A percentile compares a stretch with the other conserved stretches of the same genome.
These are phyloP conservation scores for Mythimna lalbum DNA, from an alignment of 2,888 invertebrate genomes.

Conservation along the genomic window DNA sequence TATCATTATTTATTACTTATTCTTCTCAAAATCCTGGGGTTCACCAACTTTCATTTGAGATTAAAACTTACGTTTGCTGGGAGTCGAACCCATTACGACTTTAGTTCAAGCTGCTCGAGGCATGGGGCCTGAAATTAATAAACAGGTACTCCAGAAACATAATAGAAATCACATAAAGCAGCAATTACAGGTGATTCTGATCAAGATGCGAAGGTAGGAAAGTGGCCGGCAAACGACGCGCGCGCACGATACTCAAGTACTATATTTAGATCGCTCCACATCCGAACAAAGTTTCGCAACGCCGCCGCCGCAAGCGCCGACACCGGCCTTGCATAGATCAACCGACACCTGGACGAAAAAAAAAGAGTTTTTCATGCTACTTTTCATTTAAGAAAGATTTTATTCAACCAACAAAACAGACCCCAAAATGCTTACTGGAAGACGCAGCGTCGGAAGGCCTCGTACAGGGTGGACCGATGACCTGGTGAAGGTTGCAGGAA, in stretches of 20 bases:
- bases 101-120: too few species aligned
- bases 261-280: conserved; percentile 85
- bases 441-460: too few species aligned
- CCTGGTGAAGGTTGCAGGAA: too few species aligned
- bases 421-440: too few species aligned
- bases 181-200: conserved; percentile 65
- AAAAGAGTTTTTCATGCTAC: background rate
- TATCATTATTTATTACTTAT: too few species aligned
- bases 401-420: too few species aligned
- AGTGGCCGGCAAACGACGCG: conserved; percentile 56
- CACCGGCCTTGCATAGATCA: conserved; percentile 80
- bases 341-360: conserved; percentile 59
- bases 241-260: conserved; percentile 69
- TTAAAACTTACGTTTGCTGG: too few species aligned
- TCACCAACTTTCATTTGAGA: too few species aligned
- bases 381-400: background rate
- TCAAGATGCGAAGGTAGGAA: conserved; percentile 66
- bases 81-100: too few species aligned
- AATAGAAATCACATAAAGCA: conserved; percentile 5
- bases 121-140: too few species aligned
- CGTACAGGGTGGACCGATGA: too few species aligned
- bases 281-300: conserved; percentile 83
- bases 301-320: conserved; percentile 66
- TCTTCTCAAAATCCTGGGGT: too few species aligned
- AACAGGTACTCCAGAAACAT: background rate